phyloP scores from a whole-genome alignment of 2,888 invertebrate species.

The Arge pagana region DNA sequence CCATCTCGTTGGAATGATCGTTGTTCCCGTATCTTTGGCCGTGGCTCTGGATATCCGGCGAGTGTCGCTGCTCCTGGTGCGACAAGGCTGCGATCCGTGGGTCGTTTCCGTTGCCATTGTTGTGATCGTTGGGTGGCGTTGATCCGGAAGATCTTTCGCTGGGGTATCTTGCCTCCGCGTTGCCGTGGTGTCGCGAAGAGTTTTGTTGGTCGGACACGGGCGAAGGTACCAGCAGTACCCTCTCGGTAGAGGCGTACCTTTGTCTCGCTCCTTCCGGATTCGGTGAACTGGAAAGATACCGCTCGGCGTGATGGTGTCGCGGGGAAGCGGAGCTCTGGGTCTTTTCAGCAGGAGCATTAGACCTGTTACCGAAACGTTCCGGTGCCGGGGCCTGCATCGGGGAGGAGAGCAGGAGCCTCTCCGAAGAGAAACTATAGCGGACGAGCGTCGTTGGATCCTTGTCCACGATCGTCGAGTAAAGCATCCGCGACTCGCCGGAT shows the following conservation, averaged over 20 bases:
- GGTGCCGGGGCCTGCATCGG: constrained; percentile 52
- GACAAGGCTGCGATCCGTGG: background rate
- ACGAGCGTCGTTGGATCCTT: constrained; percentile 21
- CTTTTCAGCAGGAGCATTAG: constrained; percentile 11
- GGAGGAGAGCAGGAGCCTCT: constrained; percentile 48
- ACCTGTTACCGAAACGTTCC: constrained; percentile 44
- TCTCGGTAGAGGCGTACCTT: constrained; percentile 49
- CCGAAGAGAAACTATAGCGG: constrained; percentile 45
- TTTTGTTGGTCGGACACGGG: no score
- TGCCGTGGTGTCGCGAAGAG: background rate
- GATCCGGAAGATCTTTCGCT: constrained; percentile 2
- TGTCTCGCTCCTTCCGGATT: constrained; percentile 48
- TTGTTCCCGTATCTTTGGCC: constrained; percentile 5
- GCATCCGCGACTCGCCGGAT: constrained; percentile 30
- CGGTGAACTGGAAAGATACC: constrained; percentile 47
- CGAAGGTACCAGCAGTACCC: constrained; percentile 32
- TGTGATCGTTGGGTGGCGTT: constrained; percentile 19
- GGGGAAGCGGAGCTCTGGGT: constrained; percentile 12
- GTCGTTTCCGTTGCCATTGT: background rate
- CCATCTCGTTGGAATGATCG: constrained; percentile 48
- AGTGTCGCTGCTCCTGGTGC: background rate
- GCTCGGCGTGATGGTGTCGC: constrained; percentile 38
- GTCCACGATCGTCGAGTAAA: constrained; percentile 25
- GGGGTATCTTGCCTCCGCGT: background rate
- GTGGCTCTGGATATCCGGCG: background rate